phyloP scores from a whole-genome alignment of 1,140 invertebrate genomes.

The Sycobia sp. region DNA sequence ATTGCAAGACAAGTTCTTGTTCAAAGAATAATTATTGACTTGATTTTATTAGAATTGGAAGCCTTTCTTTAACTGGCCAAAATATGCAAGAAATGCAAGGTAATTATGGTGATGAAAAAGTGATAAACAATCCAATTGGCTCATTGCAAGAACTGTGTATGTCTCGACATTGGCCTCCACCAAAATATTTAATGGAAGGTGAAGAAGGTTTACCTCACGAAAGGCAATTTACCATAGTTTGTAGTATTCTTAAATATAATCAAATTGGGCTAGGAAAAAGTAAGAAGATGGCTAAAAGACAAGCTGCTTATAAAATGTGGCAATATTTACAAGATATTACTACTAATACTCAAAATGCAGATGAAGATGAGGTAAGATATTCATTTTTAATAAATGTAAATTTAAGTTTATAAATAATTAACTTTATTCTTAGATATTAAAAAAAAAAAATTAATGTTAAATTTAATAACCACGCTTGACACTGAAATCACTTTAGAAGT shows the following conservation, averaged over 20 bases:
- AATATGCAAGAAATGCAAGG: conserved; percentile 53
- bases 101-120: conserved; percentile 68
- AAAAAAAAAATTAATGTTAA: no score
- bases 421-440: no score
- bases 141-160: conserved; percentile 95
- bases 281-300: conserved; percentile 93
- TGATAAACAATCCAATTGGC: conserved; percentile 90
- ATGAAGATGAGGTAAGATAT: conserved; percentile 66
- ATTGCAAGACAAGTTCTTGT: not conserved
- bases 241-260: conserved; percentile 81
- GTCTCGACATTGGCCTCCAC: conserved; percentile 91
- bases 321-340: conserved; percentile 75
- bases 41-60: conserved; percentile 4
- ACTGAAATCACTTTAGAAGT: no score
- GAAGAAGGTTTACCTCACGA: conserved; percentile 92
- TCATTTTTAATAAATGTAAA: not conserved
- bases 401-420: no score
- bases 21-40: not conserved
- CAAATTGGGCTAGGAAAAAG: conserved; percentile 88
- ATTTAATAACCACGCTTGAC: no score
- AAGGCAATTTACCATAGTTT: conserved; percentile 90
- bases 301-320: conserved; percentile 93
- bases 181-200: conserved; percentile 87
- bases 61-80: conserved; percentile 45
- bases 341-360: conserved; percentile 57